Percentiles rank a stretch among this genome's conserved stretches.
These are phyloP conservation scores for Xestia c-nigrum DNA, from an alignment of 2,888 invertebrate species.

Conservation along the genomic window DNA sequence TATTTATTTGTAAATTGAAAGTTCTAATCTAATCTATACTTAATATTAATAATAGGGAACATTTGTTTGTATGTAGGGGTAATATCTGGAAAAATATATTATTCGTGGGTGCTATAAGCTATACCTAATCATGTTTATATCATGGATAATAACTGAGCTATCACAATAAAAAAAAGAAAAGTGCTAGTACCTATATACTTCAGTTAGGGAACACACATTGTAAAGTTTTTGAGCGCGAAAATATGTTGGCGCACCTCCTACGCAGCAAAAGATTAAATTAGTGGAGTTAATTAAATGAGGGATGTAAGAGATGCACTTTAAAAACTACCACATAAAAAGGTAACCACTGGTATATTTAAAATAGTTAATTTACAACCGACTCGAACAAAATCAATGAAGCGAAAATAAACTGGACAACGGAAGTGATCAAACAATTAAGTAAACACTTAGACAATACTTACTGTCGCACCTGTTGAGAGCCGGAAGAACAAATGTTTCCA, in stretches of 20 bases:
- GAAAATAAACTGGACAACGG: neutral
- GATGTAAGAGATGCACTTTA: neutral
- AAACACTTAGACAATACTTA: constrained; percentile 7
- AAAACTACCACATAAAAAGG: neutral
- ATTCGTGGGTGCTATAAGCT: too few species aligned
- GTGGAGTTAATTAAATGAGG: neutral
- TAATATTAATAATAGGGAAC: too few species aligned
- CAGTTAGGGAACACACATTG: too few species aligned
- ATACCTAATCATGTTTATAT: too few species aligned
- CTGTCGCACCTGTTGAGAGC: neutral
- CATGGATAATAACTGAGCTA: too few species aligned
- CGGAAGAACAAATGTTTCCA: constrained; percentile 11
- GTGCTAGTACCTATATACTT: neutral
- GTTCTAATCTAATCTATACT: neutral
- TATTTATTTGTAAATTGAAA: neutral
- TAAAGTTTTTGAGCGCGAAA: neutral
- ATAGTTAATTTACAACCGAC: neutral
- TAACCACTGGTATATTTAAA: neutral
- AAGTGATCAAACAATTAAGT: neutral
- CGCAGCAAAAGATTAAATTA: neutral
- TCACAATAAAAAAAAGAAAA: too few species aligned
- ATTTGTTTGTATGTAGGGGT: too few species aligned
- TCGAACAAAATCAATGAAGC: neutral
- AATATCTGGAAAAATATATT: too few species aligned
- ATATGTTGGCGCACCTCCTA: neutral